Percentiles rank a stretch among this genome's conserved stretches.
Evolutionary conservation across 2,113 vertebrate species (phyloP).

Genomic region (Salvelinus fontinalis): DNA sequence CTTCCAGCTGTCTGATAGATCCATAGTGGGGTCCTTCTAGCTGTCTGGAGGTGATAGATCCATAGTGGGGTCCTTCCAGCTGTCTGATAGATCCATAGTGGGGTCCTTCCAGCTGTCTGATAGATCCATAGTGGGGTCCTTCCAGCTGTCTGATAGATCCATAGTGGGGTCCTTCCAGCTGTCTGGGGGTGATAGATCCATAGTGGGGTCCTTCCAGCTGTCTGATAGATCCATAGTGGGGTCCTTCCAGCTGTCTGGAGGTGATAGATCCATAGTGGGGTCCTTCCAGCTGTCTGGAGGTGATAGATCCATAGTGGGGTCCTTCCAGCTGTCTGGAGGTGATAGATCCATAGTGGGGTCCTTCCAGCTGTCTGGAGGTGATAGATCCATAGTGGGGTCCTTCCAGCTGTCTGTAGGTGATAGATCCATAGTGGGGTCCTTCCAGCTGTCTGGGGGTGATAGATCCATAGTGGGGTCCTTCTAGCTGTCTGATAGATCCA

Average conservation of each 20-base stretch:
- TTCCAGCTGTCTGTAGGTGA: not conserved
- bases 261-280: no score
- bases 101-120: not conserved
- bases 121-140: no score
- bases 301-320: no score
- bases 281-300: not conserved
- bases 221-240: no score
- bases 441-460: not conserved
- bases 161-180: not conserved
- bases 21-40: not conserved
- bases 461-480: not conserved
- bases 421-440: no score
- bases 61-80: not conserved
- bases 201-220: not conserved
- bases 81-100: not conserved
- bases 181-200: not conserved
- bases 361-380: not conserved
- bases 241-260: not conserved
- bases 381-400: no score
- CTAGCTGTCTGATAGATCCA: not conserved
- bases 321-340: not conserved
- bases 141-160: not conserved
- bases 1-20: not conserved
- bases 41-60: not conserved
- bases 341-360: no score